Base-by-base conservation (phyloP, 37 sponge, comb jelly and placozoan genomes). In the Hormiphora californensis region DNA sequence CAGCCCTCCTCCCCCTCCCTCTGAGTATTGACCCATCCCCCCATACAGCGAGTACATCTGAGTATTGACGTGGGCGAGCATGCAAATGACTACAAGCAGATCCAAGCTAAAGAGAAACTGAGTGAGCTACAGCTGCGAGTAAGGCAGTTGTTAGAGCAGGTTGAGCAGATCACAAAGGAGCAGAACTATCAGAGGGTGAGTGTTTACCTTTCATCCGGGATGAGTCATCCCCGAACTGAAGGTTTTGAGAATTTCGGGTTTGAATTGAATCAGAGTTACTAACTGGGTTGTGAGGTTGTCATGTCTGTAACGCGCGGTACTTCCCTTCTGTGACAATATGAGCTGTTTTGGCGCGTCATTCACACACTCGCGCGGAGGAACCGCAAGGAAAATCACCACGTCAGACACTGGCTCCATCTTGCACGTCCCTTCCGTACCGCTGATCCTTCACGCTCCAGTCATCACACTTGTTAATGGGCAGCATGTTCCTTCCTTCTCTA, bases 151-250 rank as follows among this genome's bases (percentile, higher is more conserved):
- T 85, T 97, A 49, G 94, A 97, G 33, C 98, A 97, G 54, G 91
- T 94, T 19, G 98, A 94, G 53, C 98, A 97, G 89, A 97, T 97
- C 41, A 89, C 88, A 40, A 94, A 92, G 87, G 98, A 97, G 81
- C 98, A 97, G 53, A 92, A 89, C 23, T 97, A 97, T 54, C 98
- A 97, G 65, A 90, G 98, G 91, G 92, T 93, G 12, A 46, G 51
- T 46, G 8, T n/a, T n/a, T n/a, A n/a, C n/a, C n/a, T n/a, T n/a
- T n/a, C n/a, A n/a, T n/a, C n/a, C n/a, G n/a, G n/a, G n/a, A n/a
- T n/a, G n/a, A n/a, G n/a, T n/a, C n/a, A n/a, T n/a, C n/a, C n/a
- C n/a, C n/a, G n/a, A n/a, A n/a, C n/a, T n/a, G n/a, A n/a, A n/a
- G n/a, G n/a, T n/a, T n/a, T n/a, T n/a, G n/a, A n/a, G 51, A 46